phyloP scores from a whole-genome alignment of 2,113 vertebrate genomes.

The Odocoileus virginianus region DNA sequence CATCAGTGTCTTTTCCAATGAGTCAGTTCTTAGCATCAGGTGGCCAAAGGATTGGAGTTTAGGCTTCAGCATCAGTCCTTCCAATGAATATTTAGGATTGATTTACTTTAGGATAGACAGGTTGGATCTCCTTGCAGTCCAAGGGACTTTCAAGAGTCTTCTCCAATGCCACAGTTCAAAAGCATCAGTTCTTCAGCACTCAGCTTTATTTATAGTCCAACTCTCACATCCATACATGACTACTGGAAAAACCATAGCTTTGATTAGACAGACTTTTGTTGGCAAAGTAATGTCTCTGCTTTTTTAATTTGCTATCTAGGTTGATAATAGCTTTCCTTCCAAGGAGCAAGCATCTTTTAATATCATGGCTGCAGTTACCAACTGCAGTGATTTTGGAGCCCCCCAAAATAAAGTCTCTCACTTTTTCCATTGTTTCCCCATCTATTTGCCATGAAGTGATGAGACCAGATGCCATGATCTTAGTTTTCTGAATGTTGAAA shows the following conservation, averaged over 20 bases:
- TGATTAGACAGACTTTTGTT: not conserved
- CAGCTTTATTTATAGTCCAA: not conserved
- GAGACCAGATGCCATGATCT: not conserved
- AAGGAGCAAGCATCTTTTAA: not conserved
- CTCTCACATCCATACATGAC: not conserved
- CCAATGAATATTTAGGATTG: not conserved
- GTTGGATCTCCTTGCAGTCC: not conserved
- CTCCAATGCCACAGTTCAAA: not conserved
- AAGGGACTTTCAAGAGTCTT: not conserved
- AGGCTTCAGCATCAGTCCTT: not conserved
- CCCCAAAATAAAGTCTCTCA: not conserved
- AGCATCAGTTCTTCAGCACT: not conserved
- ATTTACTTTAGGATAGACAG: not conserved
- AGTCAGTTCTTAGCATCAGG: not conserved
- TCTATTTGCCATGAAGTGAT: not conserved
- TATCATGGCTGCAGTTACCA: not conserved
- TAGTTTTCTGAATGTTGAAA: not conserved
- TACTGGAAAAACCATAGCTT: not conserved
- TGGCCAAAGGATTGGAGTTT: not conserved
- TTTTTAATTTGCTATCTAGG: not conserved
- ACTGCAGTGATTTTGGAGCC: not conserved
- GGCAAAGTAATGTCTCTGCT: not conserved
- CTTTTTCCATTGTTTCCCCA: not conserved
- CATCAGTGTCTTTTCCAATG: not conserved
- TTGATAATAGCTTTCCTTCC: not conserved